Conservation (phyloP, 1,140 invertebrate genomes). For the Drosophila kepulauana region DNA sequence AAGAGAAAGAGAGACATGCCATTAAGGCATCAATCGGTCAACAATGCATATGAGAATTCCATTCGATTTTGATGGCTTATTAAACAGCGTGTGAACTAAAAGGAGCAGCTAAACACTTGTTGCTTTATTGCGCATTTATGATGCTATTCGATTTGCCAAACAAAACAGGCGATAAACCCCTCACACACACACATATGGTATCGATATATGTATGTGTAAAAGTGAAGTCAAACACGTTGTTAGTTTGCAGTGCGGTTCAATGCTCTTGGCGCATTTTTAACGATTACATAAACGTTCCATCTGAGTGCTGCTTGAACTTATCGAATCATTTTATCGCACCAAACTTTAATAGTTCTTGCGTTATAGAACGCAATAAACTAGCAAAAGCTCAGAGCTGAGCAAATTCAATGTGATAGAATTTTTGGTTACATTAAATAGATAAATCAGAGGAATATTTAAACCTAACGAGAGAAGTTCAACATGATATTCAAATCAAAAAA, state of each 20-base stretch:
- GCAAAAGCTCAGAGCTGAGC: too few species aligned
- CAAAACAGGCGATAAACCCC: neutral
- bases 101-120: conserved; percentile 8
- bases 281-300: neutral
- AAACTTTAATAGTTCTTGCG: too few species aligned
- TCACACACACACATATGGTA: neutral
- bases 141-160: neutral
- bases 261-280: neutral
- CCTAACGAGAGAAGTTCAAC: too few species aligned
- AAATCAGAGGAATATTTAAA: too few species aligned
- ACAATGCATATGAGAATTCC: conserved; percentile 9
- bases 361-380: too few species aligned
- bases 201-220: neutral
- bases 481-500: too few species aligned
- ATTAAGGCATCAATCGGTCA: conserved; percentile 24
- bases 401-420: too few species aligned
- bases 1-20: neutral
- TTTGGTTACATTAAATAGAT: too few species aligned
- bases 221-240: neutral
- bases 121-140: conserved; percentile 5
- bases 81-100: conserved; percentile 12
- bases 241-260: neutral
- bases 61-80: conserved; percentile 25
- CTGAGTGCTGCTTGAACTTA: neutral
- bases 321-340: neutral